Evolutionary conservation across 2,888 invertebrate species (phyloP).

Genomic region (Hetaerina titia): DNA sequence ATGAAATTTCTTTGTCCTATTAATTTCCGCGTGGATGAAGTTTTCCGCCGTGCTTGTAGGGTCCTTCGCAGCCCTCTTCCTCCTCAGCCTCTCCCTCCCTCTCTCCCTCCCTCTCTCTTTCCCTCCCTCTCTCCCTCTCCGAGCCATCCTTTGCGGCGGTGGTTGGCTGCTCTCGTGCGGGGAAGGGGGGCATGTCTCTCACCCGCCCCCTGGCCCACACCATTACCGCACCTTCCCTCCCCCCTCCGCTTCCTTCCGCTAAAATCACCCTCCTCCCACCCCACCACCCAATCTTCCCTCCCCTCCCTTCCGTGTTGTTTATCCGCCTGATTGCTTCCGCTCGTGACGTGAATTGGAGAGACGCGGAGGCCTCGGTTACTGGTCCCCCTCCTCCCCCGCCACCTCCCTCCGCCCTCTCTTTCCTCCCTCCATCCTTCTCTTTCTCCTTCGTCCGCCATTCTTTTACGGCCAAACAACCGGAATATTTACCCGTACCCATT

Average conservation of each 20-base stretch:
- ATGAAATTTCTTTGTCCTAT: too few relatives aligned
- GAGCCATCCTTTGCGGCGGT: neutral
- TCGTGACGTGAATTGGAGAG: constrained; percentile 62
- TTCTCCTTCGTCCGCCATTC: too few relatives aligned
- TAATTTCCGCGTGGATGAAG: neutral
- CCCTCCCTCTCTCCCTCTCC: neutral
- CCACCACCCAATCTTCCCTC: neutral
- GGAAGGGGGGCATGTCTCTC: neutral
- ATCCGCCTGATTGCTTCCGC: constrained; percentile 67
- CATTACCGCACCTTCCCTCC: neutral
- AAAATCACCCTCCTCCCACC: neutral
- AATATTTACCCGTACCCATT: too few relatives aligned
- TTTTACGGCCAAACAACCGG: too few relatives aligned
- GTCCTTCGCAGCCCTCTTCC: neutral
- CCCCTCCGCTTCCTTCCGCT: neutral
- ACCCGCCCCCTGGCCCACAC: neutral
- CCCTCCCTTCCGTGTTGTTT: constrained; percentile 61
- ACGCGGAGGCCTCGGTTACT: neutral
- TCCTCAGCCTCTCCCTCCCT: neutral
- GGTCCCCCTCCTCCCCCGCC: neutral
- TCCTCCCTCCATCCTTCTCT: neutral
- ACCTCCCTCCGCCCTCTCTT: neutral
- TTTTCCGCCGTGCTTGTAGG: neutral
- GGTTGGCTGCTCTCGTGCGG: neutral
- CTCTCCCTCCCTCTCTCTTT: neutral